These are phyloP conservation scores for Diogma glabrata DNA, from an alignment of 2,888 invertebrate genomes.

Conservation along the genomic window DNA sequence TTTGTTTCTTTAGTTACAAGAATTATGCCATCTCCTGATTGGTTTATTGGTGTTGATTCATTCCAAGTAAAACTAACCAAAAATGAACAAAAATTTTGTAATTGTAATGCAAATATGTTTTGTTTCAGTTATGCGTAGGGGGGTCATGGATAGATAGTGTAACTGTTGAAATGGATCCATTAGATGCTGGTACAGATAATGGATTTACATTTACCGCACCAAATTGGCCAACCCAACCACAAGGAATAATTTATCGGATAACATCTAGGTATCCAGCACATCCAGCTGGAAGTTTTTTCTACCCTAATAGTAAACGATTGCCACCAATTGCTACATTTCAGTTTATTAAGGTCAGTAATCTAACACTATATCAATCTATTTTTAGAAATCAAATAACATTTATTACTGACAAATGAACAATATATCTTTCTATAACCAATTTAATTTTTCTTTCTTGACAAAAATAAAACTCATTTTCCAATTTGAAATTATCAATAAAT, in stretches of 20 bases:
- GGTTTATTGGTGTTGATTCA: conserved; percentile 88
- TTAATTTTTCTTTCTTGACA: too few relatives aligned
- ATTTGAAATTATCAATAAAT: too few relatives aligned
- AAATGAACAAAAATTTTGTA: neutral
- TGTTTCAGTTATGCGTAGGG: conserved; percentile 66
- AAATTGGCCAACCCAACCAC: conserved; percentile 87
- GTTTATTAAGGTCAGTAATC: conserved; percentile 73
- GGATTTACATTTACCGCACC: conserved; percentile 95
- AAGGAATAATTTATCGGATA: conserved; percentile 78
- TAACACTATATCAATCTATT: too few relatives aligned
- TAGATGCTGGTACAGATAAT: conserved; percentile 90
- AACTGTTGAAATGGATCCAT: conserved; percentile 80
- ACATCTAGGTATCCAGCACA: conserved; percentile 81
- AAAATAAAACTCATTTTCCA: too few relatives aligned
- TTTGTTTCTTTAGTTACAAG: conserved; percentile 80
- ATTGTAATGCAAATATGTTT: neutral
- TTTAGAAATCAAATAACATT: too few relatives aligned
- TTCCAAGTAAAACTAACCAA: conserved; percentile 40
- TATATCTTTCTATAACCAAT: too few relatives aligned
- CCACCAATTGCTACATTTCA: conserved; percentile 86
- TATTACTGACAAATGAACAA: too few relatives aligned
- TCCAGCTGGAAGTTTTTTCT: conserved; percentile 90
- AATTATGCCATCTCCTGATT: conserved; percentile 89
- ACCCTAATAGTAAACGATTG: conserved; percentile 74
- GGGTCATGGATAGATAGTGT: conserved; percentile 87